A percentile compares a stretch with the other conserved stretches of the same genome.
Conservation (phyloP, 2,113 vertebrate species). For the Alces alces region DNA sequence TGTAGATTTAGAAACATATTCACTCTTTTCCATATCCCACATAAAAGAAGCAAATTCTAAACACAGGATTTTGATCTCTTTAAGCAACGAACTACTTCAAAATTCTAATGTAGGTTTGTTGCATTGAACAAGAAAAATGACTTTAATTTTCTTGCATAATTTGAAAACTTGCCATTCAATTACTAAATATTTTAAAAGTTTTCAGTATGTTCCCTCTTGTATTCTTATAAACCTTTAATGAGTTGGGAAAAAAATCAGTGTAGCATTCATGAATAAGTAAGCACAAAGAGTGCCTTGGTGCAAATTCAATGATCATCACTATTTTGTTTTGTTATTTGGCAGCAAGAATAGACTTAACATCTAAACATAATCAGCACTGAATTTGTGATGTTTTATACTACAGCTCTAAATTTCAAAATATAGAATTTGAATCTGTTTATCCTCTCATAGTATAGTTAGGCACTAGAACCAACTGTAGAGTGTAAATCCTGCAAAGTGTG, state of each 20-base stretch:
- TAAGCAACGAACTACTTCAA: constrained; percentile 27
- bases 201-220: constrained; percentile 48
- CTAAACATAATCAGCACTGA: constrained; percentile 28
- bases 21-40: not conserved
- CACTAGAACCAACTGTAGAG: not conserved
- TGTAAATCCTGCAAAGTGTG: not conserved
- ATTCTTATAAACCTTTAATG: constrained; percentile 70
- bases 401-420: constrained; percentile 24
- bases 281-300: constrained; percentile 7
- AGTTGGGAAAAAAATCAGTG: constrained; percentile 9
- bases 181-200: constrained; percentile 72
- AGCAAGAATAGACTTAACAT: constrained; percentile 33
- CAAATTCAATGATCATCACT: constrained; percentile 17
- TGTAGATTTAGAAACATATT: not conserved
- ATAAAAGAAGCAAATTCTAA: not conserved
- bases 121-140: constrained; percentile 52
- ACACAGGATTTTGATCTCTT: constrained; percentile 3
- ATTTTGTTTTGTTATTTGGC: constrained; percentile 48
- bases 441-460: not conserved
- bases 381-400: constrained; percentile 18
- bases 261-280: constrained; percentile 69
- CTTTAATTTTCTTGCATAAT: constrained; percentile 67
- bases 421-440: constrained; percentile 18
- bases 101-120: constrained; percentile 26
- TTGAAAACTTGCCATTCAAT: constrained; percentile 70